Percentiles rank a stretch among this genome's conserved stretches.
These are phyloP conservation scores for Resseliella maxima DNA, from an alignment of 2,888 invertebrate species.

Conservation along the genomic window DNA sequence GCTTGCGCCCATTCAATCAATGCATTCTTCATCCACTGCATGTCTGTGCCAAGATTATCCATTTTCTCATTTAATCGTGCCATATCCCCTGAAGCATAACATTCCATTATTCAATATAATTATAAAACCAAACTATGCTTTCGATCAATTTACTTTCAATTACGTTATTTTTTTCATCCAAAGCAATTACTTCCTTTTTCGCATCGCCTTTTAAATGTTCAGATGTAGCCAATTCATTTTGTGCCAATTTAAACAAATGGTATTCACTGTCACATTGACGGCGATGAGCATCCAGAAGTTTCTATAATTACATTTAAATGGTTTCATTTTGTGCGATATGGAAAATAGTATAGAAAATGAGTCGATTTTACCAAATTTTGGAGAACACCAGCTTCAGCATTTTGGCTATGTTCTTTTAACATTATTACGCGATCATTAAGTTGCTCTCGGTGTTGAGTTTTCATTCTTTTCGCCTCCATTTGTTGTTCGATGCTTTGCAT, in stretches of 20 bases:
- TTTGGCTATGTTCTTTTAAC: constrained; percentile 62
- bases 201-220: constrained; percentile 63
- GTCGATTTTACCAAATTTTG: constrained; percentile 69
- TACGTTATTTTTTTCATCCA: neutral
- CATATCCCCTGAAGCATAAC: neutral
- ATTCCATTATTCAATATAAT: too few species aligned
- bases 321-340: neutral
- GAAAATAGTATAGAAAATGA: neutral
- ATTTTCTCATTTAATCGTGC: constrained; percentile 23
- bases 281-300: constrained; percentile 75
- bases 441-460: neutral
- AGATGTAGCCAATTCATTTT: constrained; percentile 65
- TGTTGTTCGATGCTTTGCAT: constrained; percentile 59
- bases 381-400: constrained; percentile 69
- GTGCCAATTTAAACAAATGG: constrained; percentile 67
- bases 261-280: constrained; percentile 78
- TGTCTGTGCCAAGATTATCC: constrained; percentile 61
- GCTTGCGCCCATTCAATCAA: constrained; percentile 79
- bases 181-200: neutral
- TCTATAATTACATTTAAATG: constrained; percentile 62
- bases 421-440: neutral
- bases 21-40: constrained; percentile 73
- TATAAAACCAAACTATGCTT: too few species aligned
- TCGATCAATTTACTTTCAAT: neutral
- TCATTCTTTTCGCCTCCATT: constrained; percentile 18